Base-by-base conservation (phyloP, 1,140 invertebrate species). In the Drosophila pectinifera region DNA sequence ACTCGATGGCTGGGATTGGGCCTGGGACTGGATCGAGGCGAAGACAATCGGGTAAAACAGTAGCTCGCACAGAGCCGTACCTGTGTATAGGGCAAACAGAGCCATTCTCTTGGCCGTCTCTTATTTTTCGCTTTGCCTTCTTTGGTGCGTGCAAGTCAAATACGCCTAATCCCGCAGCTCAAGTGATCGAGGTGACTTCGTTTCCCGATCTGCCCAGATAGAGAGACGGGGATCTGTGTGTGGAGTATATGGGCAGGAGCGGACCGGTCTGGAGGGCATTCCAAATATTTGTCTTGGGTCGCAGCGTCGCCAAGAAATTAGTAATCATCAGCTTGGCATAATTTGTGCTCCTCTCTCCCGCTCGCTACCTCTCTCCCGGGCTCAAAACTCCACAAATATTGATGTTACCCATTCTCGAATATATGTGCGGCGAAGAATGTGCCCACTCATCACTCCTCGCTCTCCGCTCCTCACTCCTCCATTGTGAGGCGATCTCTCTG, bases 151-250 rank as follows among this genome's bases (percentile, higher is more conserved):
- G 86, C 82, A 89, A 90, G 67, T 82, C 85, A 90, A 90, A 90
- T 90, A 90, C 81, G 86, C 88, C 85, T 90, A 90, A 90, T 90
- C 85, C 86, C 81, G 81, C 80, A 89, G 80, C 84, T 91, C 89
- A 91, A 91, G 90, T 90, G 89, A 89, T 91, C 77, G 78, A 85
- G 89, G 89, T 83, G 88, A 91, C 86, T 91, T 85, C 65, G 75
- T 82, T 91, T 83, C 75, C 70, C 68, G 89, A 79, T 91, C 67
- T n/a, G 49, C 26, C 34, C 49, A 38, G 59, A 58, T 38, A 31
- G 41, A 55, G n/a, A n/a, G n/a, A n/a, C n/a, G n/a, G n/a, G n/a
- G n/a, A n/a, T n/a, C n/a, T n/a, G n/a, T n/a, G n/a, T n/a, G n/a
- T 6, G 28, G 14, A 67, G 77, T 69, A 74, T 72, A 77, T 73